phyloP scores from a whole-genome alignment of 2,113 vertebrate genomes.

The Phaetusa simplex region DNA sequence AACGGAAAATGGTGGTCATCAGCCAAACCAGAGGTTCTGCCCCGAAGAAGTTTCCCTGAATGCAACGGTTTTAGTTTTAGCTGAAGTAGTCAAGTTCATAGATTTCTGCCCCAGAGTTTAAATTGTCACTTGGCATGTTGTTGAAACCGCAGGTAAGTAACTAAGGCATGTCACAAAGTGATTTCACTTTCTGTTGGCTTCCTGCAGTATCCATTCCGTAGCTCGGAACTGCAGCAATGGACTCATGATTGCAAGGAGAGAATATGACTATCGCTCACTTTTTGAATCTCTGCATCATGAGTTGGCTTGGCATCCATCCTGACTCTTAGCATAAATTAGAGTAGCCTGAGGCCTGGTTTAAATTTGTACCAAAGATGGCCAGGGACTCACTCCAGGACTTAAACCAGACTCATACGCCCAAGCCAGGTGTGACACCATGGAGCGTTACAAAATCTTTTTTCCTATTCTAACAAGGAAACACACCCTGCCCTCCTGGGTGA shows the following conservation, averaged over 20 bases:
- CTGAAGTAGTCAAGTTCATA: background rate
- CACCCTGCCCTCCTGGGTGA: background rate
- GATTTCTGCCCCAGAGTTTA: background rate
- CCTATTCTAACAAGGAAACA: accelerated
- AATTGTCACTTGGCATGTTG: background rate
- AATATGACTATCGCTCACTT: background rate
- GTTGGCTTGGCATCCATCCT: background rate
- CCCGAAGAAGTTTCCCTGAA: background rate
- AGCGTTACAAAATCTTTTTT: background rate
- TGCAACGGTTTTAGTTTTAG: background rate
- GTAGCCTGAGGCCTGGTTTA: background rate
- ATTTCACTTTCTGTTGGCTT: background rate
- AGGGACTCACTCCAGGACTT: background rate
- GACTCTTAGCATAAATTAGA: background rate
- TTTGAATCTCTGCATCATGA: background rate
- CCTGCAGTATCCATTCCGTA: background rate
- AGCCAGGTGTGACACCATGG: background rate
- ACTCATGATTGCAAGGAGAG: background rate
- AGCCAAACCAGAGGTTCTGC: background rate
- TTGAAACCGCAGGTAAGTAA: background rate
- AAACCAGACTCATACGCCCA: background rate
- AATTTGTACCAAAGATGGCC: background rate
- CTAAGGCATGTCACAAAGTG: background rate
- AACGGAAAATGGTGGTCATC: background rate
- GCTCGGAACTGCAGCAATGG: background rate